phyloP scores from a whole-genome alignment of 2,888 invertebrate genomes.

The Theretra japonica region DNA sequence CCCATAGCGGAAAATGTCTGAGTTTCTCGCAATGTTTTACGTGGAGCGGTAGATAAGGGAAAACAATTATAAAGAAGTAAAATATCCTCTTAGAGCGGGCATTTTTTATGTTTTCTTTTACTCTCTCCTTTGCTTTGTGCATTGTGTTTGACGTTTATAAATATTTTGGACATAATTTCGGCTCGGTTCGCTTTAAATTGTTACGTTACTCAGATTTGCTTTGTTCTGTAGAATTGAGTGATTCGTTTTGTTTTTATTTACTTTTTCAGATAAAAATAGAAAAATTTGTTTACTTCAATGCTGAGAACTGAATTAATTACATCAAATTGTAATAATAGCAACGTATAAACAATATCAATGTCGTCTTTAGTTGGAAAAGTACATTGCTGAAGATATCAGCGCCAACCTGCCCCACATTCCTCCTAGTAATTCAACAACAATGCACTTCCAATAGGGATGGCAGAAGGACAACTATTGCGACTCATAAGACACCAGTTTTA shows the following conservation, averaged over 20 bases:
- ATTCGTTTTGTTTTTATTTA: background rate
- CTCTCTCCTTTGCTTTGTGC: conserved; percentile 32
- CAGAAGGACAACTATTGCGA: too few species aligned
- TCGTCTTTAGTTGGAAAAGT: too few species aligned
- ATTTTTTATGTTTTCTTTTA: conserved; percentile 36
- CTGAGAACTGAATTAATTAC: too few species aligned
- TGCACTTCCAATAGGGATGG: too few species aligned
- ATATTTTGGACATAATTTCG: conserved; percentile 2
- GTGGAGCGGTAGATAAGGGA: conserved; percentile 38
- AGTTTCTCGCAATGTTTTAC: conserved; percentile 35
- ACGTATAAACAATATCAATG: too few species aligned
- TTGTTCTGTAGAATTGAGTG: background rate
- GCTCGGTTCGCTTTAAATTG: background rate
- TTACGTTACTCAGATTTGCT: background rate
- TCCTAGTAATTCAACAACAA: too few species aligned
- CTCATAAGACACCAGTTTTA: too few species aligned
- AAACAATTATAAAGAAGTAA: conserved; percentile 42
- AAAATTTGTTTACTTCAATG: too few species aligned
- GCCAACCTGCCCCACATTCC: too few species aligned
- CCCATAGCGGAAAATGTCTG: conserved; percentile 42
- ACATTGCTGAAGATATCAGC: too few species aligned
- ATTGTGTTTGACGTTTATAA: conserved; percentile 17
- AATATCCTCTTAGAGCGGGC: conserved; percentile 32
- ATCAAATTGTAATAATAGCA: too few species aligned
- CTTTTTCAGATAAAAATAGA: background rate